Evolutionary conservation across 2,797 vertebrate genomes (phyloP).

Genomic region (Aphelocoma californica): DNA sequence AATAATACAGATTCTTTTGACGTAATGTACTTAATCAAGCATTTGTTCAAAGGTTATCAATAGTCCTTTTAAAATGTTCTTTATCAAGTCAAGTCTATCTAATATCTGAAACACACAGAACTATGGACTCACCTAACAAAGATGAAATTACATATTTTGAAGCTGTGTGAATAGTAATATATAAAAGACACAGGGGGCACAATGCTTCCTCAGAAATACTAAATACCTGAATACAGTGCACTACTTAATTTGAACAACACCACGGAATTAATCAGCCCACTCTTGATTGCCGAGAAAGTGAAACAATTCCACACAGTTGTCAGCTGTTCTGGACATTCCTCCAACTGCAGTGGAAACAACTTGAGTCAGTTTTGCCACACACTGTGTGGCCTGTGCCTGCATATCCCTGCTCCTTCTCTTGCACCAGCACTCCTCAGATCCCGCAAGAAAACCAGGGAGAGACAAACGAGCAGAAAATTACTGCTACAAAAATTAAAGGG

Average conservation of each 20-base stretch:
- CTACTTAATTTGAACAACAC: not conserved
- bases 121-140: not conserved
- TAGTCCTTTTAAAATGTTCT: not conserved
- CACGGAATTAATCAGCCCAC: not conserved
- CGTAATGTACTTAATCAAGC: not conserved
- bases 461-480: not conserved
- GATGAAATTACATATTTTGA: not conserved
- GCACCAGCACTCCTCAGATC: not conserved
- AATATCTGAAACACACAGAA: not conserved
- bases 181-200: not conserved
- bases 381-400: not conserved
- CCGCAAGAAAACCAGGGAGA: not conserved
- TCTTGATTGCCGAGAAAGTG: not conserved
- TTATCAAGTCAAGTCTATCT: not conserved
- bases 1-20: not conserved
- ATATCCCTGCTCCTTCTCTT: not conserved
- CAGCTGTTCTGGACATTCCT: not conserved
- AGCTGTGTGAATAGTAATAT: not conserved
- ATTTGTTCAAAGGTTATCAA: not conserved
- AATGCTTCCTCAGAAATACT: not conserved
- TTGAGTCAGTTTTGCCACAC: not conserved
- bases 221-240: not conserved
- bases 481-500: not conserved
- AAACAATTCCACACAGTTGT: not conserved
- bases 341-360: not conserved